These are phyloP conservation scores for Phyllostomus hastatus DNA, from an alignment of 2,113 vertebrate species.

Conservation along the genomic window DNA sequence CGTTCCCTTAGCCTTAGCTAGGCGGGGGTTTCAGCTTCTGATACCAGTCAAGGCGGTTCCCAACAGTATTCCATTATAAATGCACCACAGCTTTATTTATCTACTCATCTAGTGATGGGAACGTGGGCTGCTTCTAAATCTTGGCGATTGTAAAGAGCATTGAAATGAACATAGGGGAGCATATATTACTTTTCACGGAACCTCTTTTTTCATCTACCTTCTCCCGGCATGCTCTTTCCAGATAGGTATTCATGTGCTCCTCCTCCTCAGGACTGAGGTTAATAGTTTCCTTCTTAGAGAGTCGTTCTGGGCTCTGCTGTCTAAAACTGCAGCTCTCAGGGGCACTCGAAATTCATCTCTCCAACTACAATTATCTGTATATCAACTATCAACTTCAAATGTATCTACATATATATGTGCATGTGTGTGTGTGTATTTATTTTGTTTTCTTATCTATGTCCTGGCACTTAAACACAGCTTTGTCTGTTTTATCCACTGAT, in stretches of 20 bases:
- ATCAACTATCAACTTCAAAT: background rate
- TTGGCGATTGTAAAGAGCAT: background rate
- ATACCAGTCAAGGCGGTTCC: no score
- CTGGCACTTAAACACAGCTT: background rate
- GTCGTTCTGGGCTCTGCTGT: fast-evolving
- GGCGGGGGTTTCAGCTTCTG: no score
- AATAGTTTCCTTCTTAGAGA: background rate
- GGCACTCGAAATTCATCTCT: background rate
- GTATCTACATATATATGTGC: background rate
- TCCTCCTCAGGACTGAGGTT: background rate
- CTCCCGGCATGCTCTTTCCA: fast-evolving
- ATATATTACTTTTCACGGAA: background rate
- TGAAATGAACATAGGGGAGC: background rate
- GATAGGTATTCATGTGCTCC: fast-evolving
- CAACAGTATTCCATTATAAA: background rate
- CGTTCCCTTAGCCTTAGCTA: no score
- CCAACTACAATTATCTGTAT: background rate
- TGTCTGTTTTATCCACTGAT: background rate
- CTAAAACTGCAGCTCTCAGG: fast-evolving
- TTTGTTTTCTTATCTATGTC: background rate
- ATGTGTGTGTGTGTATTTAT: fast-evolving
- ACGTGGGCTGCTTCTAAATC: background rate
- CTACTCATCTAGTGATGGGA: background rate
- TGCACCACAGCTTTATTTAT: background rate
- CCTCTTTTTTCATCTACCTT: background rate